Evolutionary conservation across 2,113 vertebrate genomes (phyloP), one percentile per base, ranked within the genome.

Genomic region (Eleginops maclovinus): DNA sequence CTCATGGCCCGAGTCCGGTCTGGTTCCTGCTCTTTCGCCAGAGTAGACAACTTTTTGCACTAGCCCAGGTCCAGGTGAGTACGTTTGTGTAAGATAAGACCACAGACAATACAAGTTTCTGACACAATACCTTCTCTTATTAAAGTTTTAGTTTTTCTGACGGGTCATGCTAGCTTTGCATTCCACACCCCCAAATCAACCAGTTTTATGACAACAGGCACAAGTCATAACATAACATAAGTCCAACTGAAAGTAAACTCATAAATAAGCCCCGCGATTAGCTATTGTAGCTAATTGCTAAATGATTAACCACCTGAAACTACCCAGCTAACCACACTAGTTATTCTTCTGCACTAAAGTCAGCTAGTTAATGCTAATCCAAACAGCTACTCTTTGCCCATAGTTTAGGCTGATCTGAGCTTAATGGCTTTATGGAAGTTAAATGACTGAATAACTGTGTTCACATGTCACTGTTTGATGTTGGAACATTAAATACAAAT

Each of bases 11-110:
- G 95, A 0, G 97, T 97, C 61, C 97, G 97, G 67, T 94, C 98
- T 81, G 98, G 98, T 54, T 99, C 98, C 87, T 99, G 98, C 91
- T 98, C 98, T 83, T 99, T 99, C 75, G 98, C 98, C 96, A 98
- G 97, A 96, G 96, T 99, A 14, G 98, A 99, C 59, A 97, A 98
- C 94, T 99, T 98, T 96, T 96, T 99, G 97, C 97, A 98, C 97
- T 99, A 98, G 94, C 95, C 89, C 89, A 54, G 74, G 90, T 87
- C 86, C 89, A 92, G 94, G 94, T 95, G 72, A 91, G 86, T 80
- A 21, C 0, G 22, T 28, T 24, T 22, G 64, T n/a, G 11, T 26
- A 15, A 4, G 28, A 3, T 4, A 22, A 56, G 8, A 1, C 10
- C 13, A 19, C 14, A 22, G 49, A 61, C 49, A 46, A 26, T n/a